Evolutionary conservation across 64 coral and sea anemone species (phyloP).

Genomic region (Dendrophyllia cribrosa): DNA sequence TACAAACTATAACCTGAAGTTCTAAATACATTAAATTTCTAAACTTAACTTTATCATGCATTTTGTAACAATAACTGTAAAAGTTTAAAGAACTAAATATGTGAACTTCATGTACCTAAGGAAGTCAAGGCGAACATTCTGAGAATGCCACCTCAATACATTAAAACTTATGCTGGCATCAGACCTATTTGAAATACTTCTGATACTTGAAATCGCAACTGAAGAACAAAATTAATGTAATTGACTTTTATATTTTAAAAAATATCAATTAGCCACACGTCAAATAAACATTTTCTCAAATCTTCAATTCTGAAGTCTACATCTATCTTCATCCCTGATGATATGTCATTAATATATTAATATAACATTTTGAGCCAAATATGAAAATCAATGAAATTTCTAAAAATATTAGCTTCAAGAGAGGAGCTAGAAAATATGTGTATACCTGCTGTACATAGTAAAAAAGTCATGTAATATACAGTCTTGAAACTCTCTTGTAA

Average conservation of each 20-base stretch:
- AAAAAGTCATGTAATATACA: not conserved
- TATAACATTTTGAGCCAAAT: slow-evolving; percentile 18
- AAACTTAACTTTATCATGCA: not conserved
- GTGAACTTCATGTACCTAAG: not conserved
- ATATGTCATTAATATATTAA: not conserved
- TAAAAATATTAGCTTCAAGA: not conserved
- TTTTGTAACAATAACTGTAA: not conserved
- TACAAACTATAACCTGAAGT: not conserved
- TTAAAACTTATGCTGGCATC: not conserved
- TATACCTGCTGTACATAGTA: not conserved
- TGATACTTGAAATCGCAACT: not conserved
- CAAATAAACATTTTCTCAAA: not conserved
- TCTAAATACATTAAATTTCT: slow-evolving; percentile 10
- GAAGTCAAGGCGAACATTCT: not conserved
- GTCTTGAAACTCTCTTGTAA: slow-evolving; percentile 19
- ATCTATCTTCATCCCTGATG: not conserved
- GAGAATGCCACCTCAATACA: not conserved
- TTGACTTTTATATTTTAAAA: not conserved
- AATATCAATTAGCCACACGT: not conserved
- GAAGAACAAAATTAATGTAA: not conserved
- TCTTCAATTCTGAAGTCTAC: not conserved
- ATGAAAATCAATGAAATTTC: not conserved
- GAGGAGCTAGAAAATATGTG: not conserved
- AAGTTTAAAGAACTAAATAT: not conserved
- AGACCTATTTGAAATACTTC: slow-evolving; percentile 3